A percentile compares a stretch with the other conserved stretches of the same genome.
phyloP scores from a whole-genome alignment of 2,888 invertebrate genomes.

The Herminia tarsipennalis region DNA sequence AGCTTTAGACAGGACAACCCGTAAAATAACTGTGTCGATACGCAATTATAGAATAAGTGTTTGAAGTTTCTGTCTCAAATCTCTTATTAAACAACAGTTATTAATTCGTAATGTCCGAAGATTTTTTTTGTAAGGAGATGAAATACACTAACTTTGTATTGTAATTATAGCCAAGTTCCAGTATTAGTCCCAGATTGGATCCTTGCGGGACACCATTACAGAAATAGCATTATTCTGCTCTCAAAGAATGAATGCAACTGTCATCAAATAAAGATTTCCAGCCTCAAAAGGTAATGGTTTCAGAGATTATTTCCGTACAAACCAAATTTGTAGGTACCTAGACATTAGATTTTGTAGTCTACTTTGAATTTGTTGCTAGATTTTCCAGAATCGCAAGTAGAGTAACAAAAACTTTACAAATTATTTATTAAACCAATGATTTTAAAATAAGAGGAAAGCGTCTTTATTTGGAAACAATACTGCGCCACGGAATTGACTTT shows the following conservation, averaged over 20 bases:
- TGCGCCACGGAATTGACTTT: neutral
- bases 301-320: conserved; percentile 40
- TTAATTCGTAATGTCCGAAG: too few relatives aligned
- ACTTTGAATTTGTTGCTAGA: conserved; percentile 37
- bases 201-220: conserved; percentile 2
- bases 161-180: neutral
- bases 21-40: too few relatives aligned
- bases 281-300: conserved; percentile 18
- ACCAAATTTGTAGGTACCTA: conserved; percentile 26
- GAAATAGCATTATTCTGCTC: too few relatives aligned
- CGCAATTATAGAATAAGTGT: too few relatives aligned
- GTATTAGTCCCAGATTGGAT: neutral
- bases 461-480: conserved; percentile 13
- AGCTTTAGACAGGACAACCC: too few relatives aligned
- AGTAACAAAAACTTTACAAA: conserved; percentile 11
- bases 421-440: conserved; percentile 4
- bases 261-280: conserved; percentile 15
- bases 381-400: conserved; percentile 27
- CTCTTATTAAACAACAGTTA: too few relatives aligned
- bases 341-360: conserved; percentile 25
- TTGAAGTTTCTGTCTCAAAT: too few relatives aligned
- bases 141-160: neutral
- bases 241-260: conserved; percentile 17
- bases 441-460: conserved; percentile 4
- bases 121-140: too few relatives aligned